phyloP scores from a whole-genome alignment of 1,140 invertebrate species.

The Habropoda laboriosa region DNA sequence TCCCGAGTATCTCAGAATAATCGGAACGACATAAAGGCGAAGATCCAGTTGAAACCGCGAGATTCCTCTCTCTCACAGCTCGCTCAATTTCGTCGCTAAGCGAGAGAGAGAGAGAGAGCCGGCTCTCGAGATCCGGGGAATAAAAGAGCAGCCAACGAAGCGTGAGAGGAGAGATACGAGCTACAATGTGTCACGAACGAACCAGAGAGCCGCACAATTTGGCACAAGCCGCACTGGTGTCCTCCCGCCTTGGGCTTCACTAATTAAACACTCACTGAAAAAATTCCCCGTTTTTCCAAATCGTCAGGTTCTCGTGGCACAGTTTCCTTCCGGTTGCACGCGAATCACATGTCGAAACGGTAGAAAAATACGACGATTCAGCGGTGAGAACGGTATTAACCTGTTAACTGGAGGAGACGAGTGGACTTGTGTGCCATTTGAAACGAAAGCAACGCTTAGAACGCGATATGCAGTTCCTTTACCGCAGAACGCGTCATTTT shows the following conservation, averaged over 20 bases:
- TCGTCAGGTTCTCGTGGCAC: neutral
- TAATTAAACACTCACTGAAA: slow-evolving; percentile 26
- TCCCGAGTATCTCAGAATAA: neutral
- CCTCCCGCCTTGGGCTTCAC: slow-evolving; percentile 10
- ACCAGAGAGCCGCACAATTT: slow-evolving; percentile 12
- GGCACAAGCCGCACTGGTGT: neutral
- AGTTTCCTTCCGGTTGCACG: neutral
- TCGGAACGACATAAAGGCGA: neutral
- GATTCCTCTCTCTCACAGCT: neutral
- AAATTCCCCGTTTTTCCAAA: no score
- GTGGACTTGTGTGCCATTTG: no score
- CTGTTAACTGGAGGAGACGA: no score
- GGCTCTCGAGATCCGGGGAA: neutral
- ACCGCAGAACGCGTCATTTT: no score
- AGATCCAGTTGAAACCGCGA: neutral
- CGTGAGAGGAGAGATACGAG: slow-evolving; percentile 7
- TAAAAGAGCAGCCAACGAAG: slow-evolving; percentile 1
- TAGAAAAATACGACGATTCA: no score
- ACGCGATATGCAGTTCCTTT: no score
- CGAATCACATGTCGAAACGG: neutral
- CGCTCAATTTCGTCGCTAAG: neutral
- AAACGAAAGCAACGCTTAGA: no score
- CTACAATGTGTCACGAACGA: neutral
- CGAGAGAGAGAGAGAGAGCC: no score
- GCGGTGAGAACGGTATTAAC: no score